Conservation (phyloP, 35 echinoderm and acorn worm species). For the Hemicentrotus pulcherrimus region DNA sequence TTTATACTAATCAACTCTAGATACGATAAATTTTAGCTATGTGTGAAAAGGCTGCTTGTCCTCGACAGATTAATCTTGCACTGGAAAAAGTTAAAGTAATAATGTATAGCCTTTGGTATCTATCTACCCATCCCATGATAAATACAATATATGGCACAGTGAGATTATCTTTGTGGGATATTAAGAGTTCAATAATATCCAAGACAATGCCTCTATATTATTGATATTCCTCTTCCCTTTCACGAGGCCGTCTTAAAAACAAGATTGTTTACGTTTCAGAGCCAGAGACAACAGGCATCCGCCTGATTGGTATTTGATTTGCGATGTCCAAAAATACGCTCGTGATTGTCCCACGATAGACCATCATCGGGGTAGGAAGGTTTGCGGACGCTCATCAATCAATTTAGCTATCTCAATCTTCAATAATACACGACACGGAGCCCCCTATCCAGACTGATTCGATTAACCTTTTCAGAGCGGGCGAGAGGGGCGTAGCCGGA, state of each 20-base stretch:
- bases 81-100: no score
- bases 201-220: not conserved
- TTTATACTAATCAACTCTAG: no score
- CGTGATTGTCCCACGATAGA: not conserved
- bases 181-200: not conserved
- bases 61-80: no score
- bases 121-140: no score
- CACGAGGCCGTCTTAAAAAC: not conserved
- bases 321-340: not conserved
- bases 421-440: not conserved
- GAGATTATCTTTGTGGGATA: no score
- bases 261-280: not conserved
- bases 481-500: not conserved
- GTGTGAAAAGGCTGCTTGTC: no score
- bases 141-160: no score
- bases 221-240: not conserved
- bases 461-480: conserved; percentile 10
- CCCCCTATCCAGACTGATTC: not conserved
- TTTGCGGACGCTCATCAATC: not conserved
- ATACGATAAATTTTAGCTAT: no score
- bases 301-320: not conserved
- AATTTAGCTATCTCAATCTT: not conserved
- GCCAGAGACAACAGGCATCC: not conserved
- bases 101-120: no score
- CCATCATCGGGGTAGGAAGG: not conserved